Percentiles rank a stretch among this genome's conserved stretches.
Conservation (phyloP, 2,797 vertebrate genomes). For the Diceros bicornis region DNA sequence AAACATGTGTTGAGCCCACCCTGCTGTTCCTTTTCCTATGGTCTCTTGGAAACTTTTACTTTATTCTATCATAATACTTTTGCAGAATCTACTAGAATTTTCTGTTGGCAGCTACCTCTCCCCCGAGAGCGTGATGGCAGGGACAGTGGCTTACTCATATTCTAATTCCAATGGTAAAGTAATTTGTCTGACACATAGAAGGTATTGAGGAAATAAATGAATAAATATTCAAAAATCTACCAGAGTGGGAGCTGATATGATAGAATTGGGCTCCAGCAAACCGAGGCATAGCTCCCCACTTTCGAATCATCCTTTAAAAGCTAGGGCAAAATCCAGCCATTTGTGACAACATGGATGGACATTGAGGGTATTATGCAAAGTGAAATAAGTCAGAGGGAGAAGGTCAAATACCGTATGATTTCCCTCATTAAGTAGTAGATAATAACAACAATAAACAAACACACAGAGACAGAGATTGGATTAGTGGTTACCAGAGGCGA, state of each 20-base stretch:
- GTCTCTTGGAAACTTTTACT: background rate
- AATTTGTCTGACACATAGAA: background rate
- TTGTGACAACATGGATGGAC: too few relatives aligned
- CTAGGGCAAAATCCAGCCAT: too few relatives aligned
- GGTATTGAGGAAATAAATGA: background rate
- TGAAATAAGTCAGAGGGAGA: too few relatives aligned
- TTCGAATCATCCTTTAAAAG: background rate
- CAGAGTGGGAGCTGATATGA: background rate
- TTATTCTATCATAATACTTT: background rate
- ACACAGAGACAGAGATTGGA: too few relatives aligned
- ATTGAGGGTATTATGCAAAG: too few relatives aligned
- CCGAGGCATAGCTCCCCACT: background rate
- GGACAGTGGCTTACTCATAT: background rate
- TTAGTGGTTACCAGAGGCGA: too few relatives aligned
- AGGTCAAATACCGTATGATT: too few relatives aligned
- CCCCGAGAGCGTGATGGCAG: background rate
- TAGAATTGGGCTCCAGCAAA: background rate
- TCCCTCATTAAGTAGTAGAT: too few relatives aligned
- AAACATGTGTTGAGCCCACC: background rate
- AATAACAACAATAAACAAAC: too few relatives aligned
- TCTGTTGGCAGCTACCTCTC: background rate
- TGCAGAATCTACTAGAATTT: background rate
- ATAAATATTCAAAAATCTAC: background rate
- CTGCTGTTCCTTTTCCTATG: background rate
- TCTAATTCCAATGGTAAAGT: background rate